A percentile compares a stretch with the other conserved stretches of the same genome.
These are phyloP conservation scores for Adineta ricciae DNA, from an alignment of 2,888 invertebrate species.

Conservation along the genomic window DNA sequence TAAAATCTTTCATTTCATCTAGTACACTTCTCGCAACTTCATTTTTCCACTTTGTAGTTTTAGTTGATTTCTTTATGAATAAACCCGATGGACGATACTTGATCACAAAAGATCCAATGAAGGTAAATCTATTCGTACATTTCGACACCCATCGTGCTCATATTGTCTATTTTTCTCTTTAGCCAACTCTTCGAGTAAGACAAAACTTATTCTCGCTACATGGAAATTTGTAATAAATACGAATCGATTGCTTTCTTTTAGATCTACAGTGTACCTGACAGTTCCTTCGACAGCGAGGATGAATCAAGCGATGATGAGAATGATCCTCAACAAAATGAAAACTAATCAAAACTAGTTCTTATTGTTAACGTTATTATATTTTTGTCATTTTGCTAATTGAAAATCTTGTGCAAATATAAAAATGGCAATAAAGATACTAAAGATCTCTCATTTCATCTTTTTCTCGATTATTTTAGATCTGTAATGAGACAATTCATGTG, in stretches of 20 bases:
- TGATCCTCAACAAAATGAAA: background rate
- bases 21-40: too few relatives aligned
- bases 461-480: background rate
- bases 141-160: too few relatives aligned
- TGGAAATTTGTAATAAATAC: background rate
- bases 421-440: background rate
- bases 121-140: constrained; percentile 53
- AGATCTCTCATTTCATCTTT: background rate
- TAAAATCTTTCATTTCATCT: constrained; percentile 44
- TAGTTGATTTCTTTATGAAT: constrained; percentile 91
- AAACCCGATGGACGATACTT: constrained; percentile 85
- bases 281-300: background rate
- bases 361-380: background rate
- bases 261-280: background rate
- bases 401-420: background rate
- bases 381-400: background rate
- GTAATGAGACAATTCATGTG: background rate
- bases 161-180: background rate
- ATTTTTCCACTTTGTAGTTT: background rate
- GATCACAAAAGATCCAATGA: constrained; percentile 97
- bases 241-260: background rate
- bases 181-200: background rate
- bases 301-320: background rate
- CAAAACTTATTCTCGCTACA: background rate
- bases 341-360: background rate